A percentile compares a stretch with the other conserved stretches of the same genome.
Evolutionary conservation across 2,797 vertebrate genomes (phyloP).

Genomic region (Streptopelia turtur): DNA sequence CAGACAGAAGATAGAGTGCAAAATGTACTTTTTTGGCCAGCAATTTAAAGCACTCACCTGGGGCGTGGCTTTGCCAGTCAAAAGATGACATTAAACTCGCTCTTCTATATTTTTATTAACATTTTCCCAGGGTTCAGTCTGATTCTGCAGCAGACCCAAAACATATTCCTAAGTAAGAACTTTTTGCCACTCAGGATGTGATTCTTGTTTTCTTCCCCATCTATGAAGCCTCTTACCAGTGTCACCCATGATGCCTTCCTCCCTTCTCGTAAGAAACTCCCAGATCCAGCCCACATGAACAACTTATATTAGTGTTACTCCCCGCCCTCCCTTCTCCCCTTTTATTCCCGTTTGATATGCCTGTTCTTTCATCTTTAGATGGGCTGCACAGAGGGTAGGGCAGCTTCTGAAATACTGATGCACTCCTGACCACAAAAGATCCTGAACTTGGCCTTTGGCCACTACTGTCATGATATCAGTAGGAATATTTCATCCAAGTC

Average conservation of each 20-base stretch:
- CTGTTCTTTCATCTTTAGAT: background rate
- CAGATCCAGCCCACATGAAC: background rate
- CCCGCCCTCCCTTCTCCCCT: background rate
- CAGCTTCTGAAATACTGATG: background rate
- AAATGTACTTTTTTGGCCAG: background rate
- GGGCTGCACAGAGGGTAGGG: background rate
- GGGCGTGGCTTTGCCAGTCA: background rate
- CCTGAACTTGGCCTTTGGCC: background rate
- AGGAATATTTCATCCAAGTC: background rate
- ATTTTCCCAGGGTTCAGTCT: background rate
- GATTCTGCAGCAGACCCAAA: conserved; percentile 1
- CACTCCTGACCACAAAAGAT: background rate
- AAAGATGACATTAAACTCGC: background rate
- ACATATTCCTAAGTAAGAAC: background rate
- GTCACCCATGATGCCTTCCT: background rate
- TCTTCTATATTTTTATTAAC: background rate
- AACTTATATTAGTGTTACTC: background rate
- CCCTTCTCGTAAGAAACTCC: background rate
- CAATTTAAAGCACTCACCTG: background rate
- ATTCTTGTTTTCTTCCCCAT: conserved; percentile 1
- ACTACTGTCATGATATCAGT: background rate
- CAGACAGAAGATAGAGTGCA: background rate
- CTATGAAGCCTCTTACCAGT: background rate
- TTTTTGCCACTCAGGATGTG: background rate
- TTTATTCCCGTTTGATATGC: background rate